Evolutionary conservation across 2,888 invertebrate genomes (phyloP), one percentile per base, ranked within the genome.

Genomic region (Agrochola litura): DNA sequence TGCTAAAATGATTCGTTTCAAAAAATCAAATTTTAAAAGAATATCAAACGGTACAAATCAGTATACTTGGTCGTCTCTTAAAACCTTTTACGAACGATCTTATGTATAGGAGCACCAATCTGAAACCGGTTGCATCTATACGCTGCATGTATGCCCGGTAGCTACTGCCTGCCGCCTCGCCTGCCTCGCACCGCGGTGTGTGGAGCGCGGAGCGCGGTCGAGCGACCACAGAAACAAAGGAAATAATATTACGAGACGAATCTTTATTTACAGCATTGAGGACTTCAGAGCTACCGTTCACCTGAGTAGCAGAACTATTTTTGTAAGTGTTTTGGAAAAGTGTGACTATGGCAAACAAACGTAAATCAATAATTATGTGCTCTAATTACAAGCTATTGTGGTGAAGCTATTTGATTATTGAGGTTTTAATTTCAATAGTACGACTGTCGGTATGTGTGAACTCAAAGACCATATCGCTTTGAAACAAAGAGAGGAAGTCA

Each of bases 71-170:
- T 43, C 52, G 78, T 58, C 46, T 67, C 70, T 60, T 56, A 54
- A 49, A 74, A 71, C 60, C 63, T 75, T 75, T 71, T 75, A 75
- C 63, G 54, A 68, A 37, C n/a, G 73, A 83, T 81, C 43, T 79
- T 65, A 79, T 79, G 49, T 83, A 37, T 63, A 49, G 61, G 58
- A 83, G 66, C 22, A 56, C 30, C 63, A 66, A 9, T 67, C 46
- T 75, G 19, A 25, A 83, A 83, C 82, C 82, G 74, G 82, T 82
- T 79, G 54, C 65, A 49, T 63, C 9, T 66, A 52, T 12, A 52
- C 61, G 83, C 56, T 30, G 43, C 79, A 49, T 66, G 84, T 73
- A 78, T 61, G 71, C 49, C 83, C 80, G 64, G 79, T 49, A 82
- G 82, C 82, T 19, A 10, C 49, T 4, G 56, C 74, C 58, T 19